These are phyloP conservation scores for Teleogryllus oceanicus DNA, from an alignment of 2,888 invertebrate species.

Conservation along the genomic window DNA sequence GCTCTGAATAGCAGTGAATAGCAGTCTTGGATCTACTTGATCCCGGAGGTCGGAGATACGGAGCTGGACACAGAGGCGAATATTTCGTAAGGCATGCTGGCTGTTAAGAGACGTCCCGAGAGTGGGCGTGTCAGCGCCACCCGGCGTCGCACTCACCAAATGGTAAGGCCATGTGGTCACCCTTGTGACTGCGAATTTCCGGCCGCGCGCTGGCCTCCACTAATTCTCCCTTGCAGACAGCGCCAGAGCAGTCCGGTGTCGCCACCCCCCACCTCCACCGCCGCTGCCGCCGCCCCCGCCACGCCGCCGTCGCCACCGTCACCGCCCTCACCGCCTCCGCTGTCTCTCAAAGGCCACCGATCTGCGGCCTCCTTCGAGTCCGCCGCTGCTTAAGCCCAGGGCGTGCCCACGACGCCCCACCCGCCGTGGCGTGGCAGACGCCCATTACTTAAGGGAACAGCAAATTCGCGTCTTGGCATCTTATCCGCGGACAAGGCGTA, in stretches of 20 bases:
- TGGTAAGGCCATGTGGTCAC: too few species aligned
- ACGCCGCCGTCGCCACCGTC: not conserved
- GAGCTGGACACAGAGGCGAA: too few species aligned
- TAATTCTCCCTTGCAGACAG: conserved; percentile 18
- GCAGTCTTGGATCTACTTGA: too few species aligned
- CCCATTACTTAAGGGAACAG: conserved; percentile 9
- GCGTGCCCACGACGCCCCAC: not conserved
- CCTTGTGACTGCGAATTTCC: too few species aligned
- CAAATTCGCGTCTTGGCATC: conserved; percentile 18
- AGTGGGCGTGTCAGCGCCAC: too few species aligned
- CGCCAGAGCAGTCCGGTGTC: not conserved
- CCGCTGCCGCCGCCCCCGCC: not conserved
- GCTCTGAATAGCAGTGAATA: too few species aligned
- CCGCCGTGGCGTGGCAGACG: not conserved
- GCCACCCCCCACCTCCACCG: not conserved
- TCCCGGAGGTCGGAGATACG: too few species aligned
- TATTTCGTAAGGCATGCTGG: too few species aligned
- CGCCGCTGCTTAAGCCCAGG: not conserved
- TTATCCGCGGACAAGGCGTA: conserved; percentile 9
- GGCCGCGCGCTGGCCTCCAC: not conserved
- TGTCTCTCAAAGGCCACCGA: not conserved
- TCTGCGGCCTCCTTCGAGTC: not conserved
- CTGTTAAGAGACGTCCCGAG: too few species aligned
- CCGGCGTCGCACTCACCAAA: too few species aligned
- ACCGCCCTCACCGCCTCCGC: not conserved